Evolutionary conservation across 2,888 invertebrate genomes (phyloP).

Genomic region (Corythucha ciliata): DNA sequence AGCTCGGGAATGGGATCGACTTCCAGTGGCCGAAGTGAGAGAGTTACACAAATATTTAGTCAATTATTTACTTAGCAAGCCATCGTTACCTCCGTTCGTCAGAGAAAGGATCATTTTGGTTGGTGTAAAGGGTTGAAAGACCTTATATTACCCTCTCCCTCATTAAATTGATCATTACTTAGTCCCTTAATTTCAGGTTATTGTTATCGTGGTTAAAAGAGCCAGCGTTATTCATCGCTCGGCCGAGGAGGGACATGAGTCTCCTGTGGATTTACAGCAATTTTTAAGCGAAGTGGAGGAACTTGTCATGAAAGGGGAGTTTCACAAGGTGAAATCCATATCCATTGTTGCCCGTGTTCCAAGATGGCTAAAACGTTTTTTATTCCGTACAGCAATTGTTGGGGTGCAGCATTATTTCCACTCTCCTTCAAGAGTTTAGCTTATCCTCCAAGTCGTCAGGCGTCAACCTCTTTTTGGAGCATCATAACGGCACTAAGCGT

Average conservation of each 20-base stretch:
- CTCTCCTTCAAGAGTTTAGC: conserved; percentile 81
- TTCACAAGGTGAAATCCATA: conserved; percentile 47
- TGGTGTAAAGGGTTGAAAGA: not conserved
- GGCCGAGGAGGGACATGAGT: too few species aligned
- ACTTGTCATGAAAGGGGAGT: conserved; percentile 60
- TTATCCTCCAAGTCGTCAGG: conserved; percentile 76
- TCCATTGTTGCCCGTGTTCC: not conserved
- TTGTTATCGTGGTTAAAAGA: conserved; percentile 81
- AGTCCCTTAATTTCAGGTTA: conserved; percentile 46
- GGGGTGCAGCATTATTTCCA: conserved; percentile 72
- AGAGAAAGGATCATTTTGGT: conserved; percentile 63
- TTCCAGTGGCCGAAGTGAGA: conserved; percentile 58
- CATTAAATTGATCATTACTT: conserved; percentile 2
- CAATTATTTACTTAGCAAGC: conserved; percentile 60
- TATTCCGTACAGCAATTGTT: conserved; percentile 57
- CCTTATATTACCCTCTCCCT: too few species aligned
- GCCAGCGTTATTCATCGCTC: conserved; percentile 67
- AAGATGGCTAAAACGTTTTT: conserved; percentile 6
- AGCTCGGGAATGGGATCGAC: conserved; percentile 70
- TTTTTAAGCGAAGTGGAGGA: conserved; percentile 65
- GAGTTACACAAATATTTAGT: conserved; percentile 68
- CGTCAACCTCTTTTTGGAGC: conserved; percentile 79
- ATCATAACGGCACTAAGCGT: conserved; percentile 66
- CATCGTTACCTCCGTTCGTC: conserved; percentile 61
- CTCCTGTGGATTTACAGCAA: conserved; percentile 55